Evolutionary conservation across 2,888 invertebrate genomes (phyloP), one percentile per base, ranked within the genome.

Genomic region (Harpagoxenus sublaevis): DNA sequence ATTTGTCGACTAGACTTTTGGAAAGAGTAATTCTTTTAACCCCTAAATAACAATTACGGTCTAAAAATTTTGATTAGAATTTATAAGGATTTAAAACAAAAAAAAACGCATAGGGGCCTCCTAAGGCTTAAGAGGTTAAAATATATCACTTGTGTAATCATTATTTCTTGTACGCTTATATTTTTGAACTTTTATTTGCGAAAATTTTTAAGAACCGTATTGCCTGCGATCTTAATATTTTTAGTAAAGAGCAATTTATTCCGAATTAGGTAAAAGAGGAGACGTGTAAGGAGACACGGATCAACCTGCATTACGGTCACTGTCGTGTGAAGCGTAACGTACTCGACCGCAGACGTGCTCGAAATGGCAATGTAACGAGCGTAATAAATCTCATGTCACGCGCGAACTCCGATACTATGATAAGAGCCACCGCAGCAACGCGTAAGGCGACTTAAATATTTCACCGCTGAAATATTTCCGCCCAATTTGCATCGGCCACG

Each of bases 301-400:
- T 53, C 45, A 57, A 60, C 55, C 10, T 53, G 62, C 48, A 53
- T 62, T 65, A 70, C 55, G 63, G 39, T 78, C 70, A 75, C 31
- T 55, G 62, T 48, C 84, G 66, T 60, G 66, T 78, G 83, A 87
- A 79, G 85, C 91, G 89, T 90, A 90, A 91, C 92, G 86, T 88
- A 91, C 90, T 93, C 91, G 88, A 91, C 90, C 90, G 89, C 90
- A 91, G 89, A 93, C 93, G 93, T 93, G 93, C 91, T 84, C 86
- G 91, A 91, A 93, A 93, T 93, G 87, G 91, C 89, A 92, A 93
- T 86, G 87, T 87, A 89, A 90, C 88, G 87, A 90, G 89, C 88
- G 92, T 92, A 91, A 93, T 93, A 93, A 93, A 93, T 93, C 92
- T 88, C 86, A 70, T 78, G 70, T 88, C 83, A 68, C 63, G 88